Percentiles rank a stretch among this genome's conserved stretches.
phyloP scores from a whole-genome alignment of 2,113 vertebrate species.

The Brienomyrus brachyistius region DNA sequence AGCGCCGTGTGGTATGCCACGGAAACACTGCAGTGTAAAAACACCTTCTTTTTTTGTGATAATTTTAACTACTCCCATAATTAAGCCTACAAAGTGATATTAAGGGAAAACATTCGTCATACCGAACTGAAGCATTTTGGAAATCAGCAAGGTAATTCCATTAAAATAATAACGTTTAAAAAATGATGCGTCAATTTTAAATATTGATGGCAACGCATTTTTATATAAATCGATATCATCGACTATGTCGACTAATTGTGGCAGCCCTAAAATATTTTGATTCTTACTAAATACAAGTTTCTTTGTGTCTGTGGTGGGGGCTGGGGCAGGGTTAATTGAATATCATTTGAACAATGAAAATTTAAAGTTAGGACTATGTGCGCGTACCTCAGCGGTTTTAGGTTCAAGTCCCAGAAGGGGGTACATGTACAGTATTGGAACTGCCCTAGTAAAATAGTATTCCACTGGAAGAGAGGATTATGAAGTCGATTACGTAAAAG shows the following conservation, averaged over 20 bases:
- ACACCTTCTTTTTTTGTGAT: too few species aligned
- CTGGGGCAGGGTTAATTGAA: background rate
- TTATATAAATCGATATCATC: too few species aligned
- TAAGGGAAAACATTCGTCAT: too few species aligned
- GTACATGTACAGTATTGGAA: background rate
- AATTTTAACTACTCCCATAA: too few species aligned
- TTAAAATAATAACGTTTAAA: background rate
- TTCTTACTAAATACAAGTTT: background rate
- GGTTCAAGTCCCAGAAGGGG: background rate
- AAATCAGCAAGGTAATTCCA: background rate
- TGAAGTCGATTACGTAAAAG: background rate
- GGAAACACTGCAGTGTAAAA: too few species aligned
- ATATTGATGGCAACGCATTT: too few species aligned
- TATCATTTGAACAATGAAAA: background rate
- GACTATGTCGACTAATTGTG: too few species aligned
- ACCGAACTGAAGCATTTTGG: too few species aligned
- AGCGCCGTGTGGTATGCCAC: too few species aligned
- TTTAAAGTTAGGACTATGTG: background rate
- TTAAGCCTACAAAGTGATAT: too few species aligned
- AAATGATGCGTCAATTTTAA: too few species aligned
- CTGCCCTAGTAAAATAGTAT: background rate
- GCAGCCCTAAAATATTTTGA: background rate
- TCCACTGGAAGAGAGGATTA: background rate
- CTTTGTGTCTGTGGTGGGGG: background rate
- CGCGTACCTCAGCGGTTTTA: background rate